These are phyloP conservation scores for Clarias gariepinus DNA, from an alignment of 2,113 vertebrate species.

Conservation along the genomic window DNA sequence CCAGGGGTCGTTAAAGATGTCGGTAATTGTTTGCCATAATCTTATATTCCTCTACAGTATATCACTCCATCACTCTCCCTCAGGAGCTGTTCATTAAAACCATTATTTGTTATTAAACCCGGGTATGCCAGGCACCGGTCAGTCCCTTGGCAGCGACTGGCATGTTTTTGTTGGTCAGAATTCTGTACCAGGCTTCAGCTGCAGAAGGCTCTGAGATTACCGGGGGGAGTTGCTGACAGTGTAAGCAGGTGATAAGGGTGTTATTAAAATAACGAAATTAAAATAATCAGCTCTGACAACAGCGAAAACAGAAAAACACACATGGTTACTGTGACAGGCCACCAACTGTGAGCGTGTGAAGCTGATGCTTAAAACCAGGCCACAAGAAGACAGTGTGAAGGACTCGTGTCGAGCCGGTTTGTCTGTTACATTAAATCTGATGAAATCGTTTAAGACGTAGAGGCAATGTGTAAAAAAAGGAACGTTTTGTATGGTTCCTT, in stretches of 20 bases:
- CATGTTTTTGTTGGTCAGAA: constrained; percentile 65
- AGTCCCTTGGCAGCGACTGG: constrained; percentile 66
- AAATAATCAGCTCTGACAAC: constrained; percentile 50
- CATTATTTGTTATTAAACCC: constrained; percentile 83
- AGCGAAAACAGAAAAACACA: constrained; percentile 27
- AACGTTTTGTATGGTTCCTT: background rate
- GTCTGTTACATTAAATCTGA: background rate
- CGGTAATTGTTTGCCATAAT: constrained; percentile 21
- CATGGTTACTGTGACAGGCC: constrained; percentile 39
- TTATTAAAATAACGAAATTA: constrained; percentile 61
- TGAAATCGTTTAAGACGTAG: background rate
- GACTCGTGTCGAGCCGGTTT: background rate
- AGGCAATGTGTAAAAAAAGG: too few relatives aligned
- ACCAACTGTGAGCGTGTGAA: constrained; percentile 37
- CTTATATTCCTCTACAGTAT: background rate
- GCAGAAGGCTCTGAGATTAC: constrained; percentile 44
- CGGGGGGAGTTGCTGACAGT: constrained; percentile 49
- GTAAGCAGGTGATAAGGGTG: constrained; percentile 60
- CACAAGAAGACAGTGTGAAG: background rate
- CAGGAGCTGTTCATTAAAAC: constrained; percentile 72
- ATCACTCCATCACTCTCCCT: constrained; percentile 25
- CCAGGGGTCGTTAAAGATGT: background rate
- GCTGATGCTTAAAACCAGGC: background rate
- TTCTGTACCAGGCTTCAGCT: constrained; percentile 73
- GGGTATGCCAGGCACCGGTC: constrained; percentile 77